A percentile compares a stretch with the other conserved stretches of the same genome.
Evolutionary conservation across 2,797 vertebrate genomes (phyloP).

Genomic region (Lindbergichthys nudifrons): DNA sequence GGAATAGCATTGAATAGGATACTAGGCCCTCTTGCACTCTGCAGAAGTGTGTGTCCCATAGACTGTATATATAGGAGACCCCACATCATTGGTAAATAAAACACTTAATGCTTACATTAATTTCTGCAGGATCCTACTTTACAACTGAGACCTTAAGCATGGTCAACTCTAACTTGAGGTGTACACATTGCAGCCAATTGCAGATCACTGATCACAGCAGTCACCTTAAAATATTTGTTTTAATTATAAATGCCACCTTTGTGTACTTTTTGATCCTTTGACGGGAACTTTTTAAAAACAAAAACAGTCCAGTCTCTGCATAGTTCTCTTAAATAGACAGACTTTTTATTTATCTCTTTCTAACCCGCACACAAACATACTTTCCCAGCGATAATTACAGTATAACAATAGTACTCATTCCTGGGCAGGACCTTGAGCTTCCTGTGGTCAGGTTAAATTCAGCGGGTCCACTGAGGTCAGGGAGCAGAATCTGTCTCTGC

Average conservation of each 20-base stretch:
- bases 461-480: conserved; percentile 63
- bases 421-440: conserved; percentile 66
- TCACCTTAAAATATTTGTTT: background rate
- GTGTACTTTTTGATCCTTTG: conserved; percentile 32
- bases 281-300: conserved; percentile 36
- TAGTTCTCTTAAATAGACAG: conserved; percentile 13
- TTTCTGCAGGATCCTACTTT: background rate
- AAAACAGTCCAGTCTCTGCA: conserved; percentile 20
- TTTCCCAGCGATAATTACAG: conserved; percentile 66
- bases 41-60: too few relatives aligned
- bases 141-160: background rate
- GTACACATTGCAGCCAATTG: background rate
- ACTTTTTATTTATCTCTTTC: background rate
- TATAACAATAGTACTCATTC: conserved; percentile 59
- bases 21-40: too few relatives aligned
- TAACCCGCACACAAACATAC: conserved; percentile 12
- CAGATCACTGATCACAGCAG: background rate
- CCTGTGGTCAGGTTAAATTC: conserved; percentile 69
- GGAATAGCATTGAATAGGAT: too few relatives aligned
- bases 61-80: too few relatives aligned
- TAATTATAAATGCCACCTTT: conserved; percentile 18
- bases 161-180: background rate
- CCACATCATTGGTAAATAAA: too few relatives aligned
- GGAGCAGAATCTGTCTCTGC: conserved; percentile 47
- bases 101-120: too few relatives aligned